Percentiles rank a stretch among this genome's conserved stretches.
Conservation (phyloP, 2,888 invertebrate species). For the Lysandra coridon region DNA sequence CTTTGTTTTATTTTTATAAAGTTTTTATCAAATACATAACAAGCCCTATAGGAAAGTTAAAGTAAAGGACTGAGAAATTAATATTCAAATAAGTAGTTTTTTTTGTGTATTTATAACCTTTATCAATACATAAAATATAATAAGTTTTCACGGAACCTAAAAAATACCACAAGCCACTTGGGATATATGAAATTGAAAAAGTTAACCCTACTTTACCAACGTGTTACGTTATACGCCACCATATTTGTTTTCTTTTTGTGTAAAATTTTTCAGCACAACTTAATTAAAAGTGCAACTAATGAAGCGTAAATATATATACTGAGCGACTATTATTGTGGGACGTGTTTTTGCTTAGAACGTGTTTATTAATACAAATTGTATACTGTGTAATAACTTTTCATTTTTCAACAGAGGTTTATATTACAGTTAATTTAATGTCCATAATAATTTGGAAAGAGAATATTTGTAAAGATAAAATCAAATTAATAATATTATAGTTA, state of each 20-base stretch:
- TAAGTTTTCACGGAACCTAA: neutral
- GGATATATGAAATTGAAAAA: conserved; percentile 31
- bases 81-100: no score
- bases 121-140: no score
- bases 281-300: conserved; percentile 30
- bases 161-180: neutral
- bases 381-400: conserved; percentile 25
- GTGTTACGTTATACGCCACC: neutral
- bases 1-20: conserved; percentile 31
- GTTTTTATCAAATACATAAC: neutral
- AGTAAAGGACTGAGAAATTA: neutral
- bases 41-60: neutral
- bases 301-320: conserved; percentile 22
- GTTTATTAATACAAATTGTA: conserved; percentile 30
- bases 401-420: conserved; percentile 19
- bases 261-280: conserved; percentile 27
- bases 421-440: neutral
- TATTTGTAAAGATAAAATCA: neutral
- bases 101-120: no score
- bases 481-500: no score
- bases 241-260: conserved; percentile 19
- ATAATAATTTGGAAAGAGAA: neutral
- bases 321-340: conserved; percentile 17
- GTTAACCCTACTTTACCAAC: neutral
- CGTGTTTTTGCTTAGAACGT: conserved; percentile 26